Evolutionary conservation across 2,113 vertebrate genomes (phyloP).

Genomic region (Oncorhynchus masou): DNA sequence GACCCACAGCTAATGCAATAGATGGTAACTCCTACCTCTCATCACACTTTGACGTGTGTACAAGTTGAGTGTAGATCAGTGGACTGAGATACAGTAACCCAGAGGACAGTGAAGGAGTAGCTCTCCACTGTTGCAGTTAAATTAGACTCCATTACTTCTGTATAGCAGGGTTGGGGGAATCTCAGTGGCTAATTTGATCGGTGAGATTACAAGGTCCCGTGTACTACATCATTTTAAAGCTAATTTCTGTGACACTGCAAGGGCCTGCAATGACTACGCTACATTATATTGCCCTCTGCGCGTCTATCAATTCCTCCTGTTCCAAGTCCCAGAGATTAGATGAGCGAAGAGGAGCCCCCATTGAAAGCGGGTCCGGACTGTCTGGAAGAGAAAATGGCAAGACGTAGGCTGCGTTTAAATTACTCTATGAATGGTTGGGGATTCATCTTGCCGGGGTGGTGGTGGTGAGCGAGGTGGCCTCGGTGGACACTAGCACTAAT

Average conservation of each 20-base stretch:
- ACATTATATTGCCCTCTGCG: slow-evolving; percentile 44
- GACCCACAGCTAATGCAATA: not conserved
- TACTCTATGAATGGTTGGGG: slow-evolving; percentile 44
- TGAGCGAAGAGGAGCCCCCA: slow-evolving; percentile 25
- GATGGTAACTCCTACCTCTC: not conserved
- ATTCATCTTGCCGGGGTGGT: slow-evolving; percentile 53
- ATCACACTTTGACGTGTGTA: not conserved
- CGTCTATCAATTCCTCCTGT: slow-evolving; percentile 57
- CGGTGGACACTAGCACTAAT: slow-evolving; percentile 42
- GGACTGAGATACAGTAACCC: slow-evolving; percentile 27
- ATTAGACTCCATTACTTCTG: slow-evolving; percentile 60
- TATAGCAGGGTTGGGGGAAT: slow-evolving; percentile 14
- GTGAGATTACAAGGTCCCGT: slow-evolving; percentile 61
- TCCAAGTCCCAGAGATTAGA: slow-evolving; percentile 43
- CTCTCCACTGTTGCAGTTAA: slow-evolving; percentile 48
- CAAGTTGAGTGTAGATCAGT: slow-evolving; percentile 29
- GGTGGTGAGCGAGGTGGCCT: slow-evolving; percentile 39
- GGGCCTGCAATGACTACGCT: slow-evolving; percentile 51
- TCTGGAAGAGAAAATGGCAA: slow-evolving; percentile 10
- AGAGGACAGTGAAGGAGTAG: slow-evolving; percentile 52
- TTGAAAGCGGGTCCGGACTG: slow-evolving; percentile 33
- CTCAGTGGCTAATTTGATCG: slow-evolving; percentile 43
- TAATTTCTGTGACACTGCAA: slow-evolving; percentile 49
- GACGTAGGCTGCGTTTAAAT: slow-evolving; percentile 24
- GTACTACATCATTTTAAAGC: slow-evolving; percentile 68